A percentile compares a stretch with the other conserved stretches of the same genome.
Conservation (phyloP, 2,113 vertebrate genomes). For the Poicephalus gulielmi region DNA sequence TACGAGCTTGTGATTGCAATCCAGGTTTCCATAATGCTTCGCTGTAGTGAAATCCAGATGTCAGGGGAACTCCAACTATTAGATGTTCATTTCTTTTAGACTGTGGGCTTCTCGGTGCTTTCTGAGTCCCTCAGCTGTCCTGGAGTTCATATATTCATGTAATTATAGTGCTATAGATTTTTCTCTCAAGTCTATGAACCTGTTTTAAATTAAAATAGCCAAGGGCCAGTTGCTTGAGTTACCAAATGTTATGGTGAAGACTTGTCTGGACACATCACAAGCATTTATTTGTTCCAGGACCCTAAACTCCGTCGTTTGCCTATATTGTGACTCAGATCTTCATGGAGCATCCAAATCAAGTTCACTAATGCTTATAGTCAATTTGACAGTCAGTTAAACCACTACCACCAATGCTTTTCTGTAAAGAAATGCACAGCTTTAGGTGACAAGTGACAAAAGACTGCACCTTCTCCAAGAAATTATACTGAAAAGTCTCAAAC, state of each 20-base stretch:
- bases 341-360: neutral
- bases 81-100: neutral
- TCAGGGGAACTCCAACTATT: neutral
- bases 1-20: neutral
- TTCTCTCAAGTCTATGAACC: neutral
- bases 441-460: neutral
- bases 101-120: neutral
- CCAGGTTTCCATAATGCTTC: neutral
- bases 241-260: neutral
- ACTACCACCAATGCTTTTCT: neutral
- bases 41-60: conserved; percentile 36
- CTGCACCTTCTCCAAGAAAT: neutral
- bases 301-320: neutral
- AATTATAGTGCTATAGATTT: neutral
- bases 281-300: neutral
- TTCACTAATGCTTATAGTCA: neutral
- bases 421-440: neutral
- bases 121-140: conserved; percentile 27
- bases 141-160: neutral
- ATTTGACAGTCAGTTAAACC: neutral
- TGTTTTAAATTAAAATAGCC: conserved; percentile 50
- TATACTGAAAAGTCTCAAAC: neutral
- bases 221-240: neutral
- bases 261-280: neutral
- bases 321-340: neutral